These are phyloP conservation scores for Adelges cooleyi DNA, from an alignment of 1,140 invertebrate species.

Conservation along the genomic window DNA sequence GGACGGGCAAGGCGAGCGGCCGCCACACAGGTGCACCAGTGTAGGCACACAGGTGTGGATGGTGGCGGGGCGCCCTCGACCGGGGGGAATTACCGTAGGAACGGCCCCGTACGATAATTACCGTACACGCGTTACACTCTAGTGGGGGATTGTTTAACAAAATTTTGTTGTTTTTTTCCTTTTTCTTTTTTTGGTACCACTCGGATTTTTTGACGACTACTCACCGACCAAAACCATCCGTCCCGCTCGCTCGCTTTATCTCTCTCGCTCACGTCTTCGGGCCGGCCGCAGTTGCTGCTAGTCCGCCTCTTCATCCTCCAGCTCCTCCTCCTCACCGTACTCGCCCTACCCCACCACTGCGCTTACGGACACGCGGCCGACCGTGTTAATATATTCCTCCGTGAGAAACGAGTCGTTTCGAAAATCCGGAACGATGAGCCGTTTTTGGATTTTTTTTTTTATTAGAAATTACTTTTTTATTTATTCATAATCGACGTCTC, in stretches of 20 bases:
- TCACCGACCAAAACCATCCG: background rate
- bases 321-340: background rate
- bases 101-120: conserved; percentile 3
- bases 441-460: conserved; percentile 15
- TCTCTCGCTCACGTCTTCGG: too few species aligned
- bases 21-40: conserved; percentile 21
- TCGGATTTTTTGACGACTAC: background rate
- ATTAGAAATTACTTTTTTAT: background rate
- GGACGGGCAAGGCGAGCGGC: background rate
- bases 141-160: background rate
- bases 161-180: background rate
- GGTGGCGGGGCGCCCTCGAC: background rate
- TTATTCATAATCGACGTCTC: background rate
- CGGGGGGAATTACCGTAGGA: conserved; percentile 11
- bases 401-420: conserved; percentile 4
- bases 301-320: background rate
- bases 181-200: background rate
- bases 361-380: conserved; percentile 19
- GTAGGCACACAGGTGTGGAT: conserved; percentile 17
- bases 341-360: background rate
- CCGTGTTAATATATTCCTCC: conserved; percentile 11
- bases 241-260: background rate
- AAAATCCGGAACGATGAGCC: conserved; percentile 1
- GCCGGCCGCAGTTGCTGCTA: too few species aligned
- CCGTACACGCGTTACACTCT: background rate